Evolutionary conservation across 1,140 invertebrate species (phyloP).

Genomic region (Cydia splendana): DNA sequence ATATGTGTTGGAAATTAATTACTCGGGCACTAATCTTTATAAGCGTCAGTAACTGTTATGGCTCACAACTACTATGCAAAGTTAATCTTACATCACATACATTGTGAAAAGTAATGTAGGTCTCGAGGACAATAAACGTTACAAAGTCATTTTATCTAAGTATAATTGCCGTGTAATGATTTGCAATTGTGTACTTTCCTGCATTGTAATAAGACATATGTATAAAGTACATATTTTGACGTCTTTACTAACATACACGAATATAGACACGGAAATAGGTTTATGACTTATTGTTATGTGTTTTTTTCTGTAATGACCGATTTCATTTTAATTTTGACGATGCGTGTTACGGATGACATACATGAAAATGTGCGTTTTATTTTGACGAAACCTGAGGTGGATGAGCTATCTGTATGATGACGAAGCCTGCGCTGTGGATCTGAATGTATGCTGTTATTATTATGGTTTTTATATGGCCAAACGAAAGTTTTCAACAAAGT

Average conservation of each 20-base stretch:
- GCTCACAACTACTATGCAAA: neutral
- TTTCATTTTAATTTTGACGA: too few species aligned
- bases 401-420: too few species aligned
- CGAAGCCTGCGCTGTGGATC: too few species aligned
- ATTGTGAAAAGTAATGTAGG: neutral
- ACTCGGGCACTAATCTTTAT: neutral
- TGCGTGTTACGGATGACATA: too few species aligned
- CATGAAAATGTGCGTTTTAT: too few species aligned
- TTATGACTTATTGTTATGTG: too few species aligned
- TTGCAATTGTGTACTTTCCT: neutral
- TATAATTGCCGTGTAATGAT: neutral
- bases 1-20: neutral
- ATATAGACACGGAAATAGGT: too few species aligned
- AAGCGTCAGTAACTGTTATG: neutral
- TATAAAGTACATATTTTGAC: neutral
- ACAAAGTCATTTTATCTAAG: neutral
- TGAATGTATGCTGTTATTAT: too few species aligned
- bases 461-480: too few species aligned
- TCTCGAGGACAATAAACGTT: neutral
- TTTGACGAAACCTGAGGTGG: too few species aligned
- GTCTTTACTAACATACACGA: neutral
- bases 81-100: neutral
- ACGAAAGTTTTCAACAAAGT: too few species aligned
- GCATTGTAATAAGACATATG: neutral
- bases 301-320: too few species aligned